Evolutionary conservation across 2,113 vertebrate species (phyloP).

Genomic region (Thalassoma bifasciatum): DNA sequence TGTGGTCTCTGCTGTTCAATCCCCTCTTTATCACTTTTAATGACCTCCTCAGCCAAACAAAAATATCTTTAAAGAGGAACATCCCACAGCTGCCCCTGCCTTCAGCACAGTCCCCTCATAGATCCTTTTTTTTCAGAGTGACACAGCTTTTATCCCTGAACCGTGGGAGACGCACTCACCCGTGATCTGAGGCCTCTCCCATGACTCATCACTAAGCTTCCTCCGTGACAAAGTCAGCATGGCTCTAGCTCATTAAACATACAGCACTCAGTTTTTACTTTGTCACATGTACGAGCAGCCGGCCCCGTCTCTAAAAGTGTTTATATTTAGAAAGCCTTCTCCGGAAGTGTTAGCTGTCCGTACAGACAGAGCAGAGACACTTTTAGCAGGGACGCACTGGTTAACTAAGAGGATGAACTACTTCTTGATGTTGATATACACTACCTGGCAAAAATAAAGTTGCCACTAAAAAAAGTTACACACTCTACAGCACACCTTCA

Average conservation of each 20-base stretch:
- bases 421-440: too few relatives aligned
- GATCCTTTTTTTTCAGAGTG: neutral
- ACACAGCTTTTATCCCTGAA: conserved; percentile 3
- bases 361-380: neutral
- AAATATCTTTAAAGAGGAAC: neutral
- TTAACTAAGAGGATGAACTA: neutral
- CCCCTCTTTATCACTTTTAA: too few relatives aligned
- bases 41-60: neutral
- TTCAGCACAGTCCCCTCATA: neutral
- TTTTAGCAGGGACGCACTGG: neutral
- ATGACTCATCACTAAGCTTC: conserved; percentile 2
- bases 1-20: too few relatives aligned
- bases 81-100: neutral
- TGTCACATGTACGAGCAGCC: neutral
- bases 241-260: conserved; percentile 11
- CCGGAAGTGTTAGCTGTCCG: neutral
- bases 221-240: neutral
- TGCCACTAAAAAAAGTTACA: too few relatives aligned
- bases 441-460: too few relatives aligned
- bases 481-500: too few relatives aligned
- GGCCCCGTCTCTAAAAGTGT: neutral
- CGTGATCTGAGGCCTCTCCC: neutral
- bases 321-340: neutral
- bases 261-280: neutral
- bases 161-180: neutral